Base-by-base conservation (phyloP, 2,888 invertebrate genomes). In the Eurois occulta region DNA sequence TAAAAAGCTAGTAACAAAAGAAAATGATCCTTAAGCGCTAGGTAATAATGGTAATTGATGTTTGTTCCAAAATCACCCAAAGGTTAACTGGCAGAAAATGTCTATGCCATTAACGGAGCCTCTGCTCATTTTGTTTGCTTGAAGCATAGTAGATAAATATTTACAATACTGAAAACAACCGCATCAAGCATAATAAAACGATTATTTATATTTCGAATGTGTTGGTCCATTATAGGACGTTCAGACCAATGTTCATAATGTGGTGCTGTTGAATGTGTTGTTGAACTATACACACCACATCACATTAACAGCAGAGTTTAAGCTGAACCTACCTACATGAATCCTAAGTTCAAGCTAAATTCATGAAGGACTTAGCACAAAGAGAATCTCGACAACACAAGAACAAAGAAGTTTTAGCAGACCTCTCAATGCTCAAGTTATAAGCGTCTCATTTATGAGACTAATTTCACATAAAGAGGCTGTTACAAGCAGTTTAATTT, bases 381-480 rank as follows among this genome's bases (percentile, higher is more conserved):
- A 43, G 18, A 24, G 18, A n/a, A 43, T n/a, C 43, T 80, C 67
- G 16, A 48, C 21, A 38, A 38, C 72, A 55, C 79, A 78, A 78
- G 52, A 64, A 78, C 70, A 71, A 78, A 77, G 28, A 78, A 38
- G 24, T 77, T 77, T 71, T 52, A 38, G 35, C 4, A 52, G 24
- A 55, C 28, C 52, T 77, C 52, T 72, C 16, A 72, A 78, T 72
- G 72, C 52, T 46, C 10, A 38, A 78, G 55, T n/a, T 55, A 62
- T 62, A 64, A 65, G 3, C 46, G 32, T 0, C 62, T 65, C n/a
- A 38, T 65, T 78, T 72, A 72, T 72, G 55, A 28, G 35, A 64
- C 21, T 55, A 71, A 78, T 78, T 78, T 79, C n/a, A 46, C 5
- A 43, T 78, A 28, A 64, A 78, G 38, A 46, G 38, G 28, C 43